Percentiles rank a stretch among this genome's conserved stretches.
phyloP scores from a whole-genome alignment of 2,888 invertebrate species.

The Enoplolaimus lenunculus region DNA sequence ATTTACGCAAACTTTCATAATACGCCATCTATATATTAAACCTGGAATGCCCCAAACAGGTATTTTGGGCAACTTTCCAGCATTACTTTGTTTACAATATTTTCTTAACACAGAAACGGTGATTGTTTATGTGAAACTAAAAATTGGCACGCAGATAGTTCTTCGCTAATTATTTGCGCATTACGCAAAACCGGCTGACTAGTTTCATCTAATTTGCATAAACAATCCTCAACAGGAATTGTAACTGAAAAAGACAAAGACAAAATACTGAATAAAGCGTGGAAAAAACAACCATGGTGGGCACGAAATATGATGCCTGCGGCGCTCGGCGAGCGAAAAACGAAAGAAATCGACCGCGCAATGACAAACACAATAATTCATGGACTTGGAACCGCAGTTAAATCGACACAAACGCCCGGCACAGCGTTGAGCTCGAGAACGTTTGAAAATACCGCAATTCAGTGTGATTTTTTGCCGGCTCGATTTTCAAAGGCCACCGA shows the following conservation, averaged over 20 bases:
- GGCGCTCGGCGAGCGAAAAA: neutral
- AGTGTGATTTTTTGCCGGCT: neutral
- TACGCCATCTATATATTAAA: too few relatives aligned
- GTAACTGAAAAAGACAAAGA: conserved; percentile 1
- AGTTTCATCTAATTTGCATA: too few relatives aligned
- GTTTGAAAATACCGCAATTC: neutral
- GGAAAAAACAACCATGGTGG: conserved; percentile 17
- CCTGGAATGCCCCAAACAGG: too few relatives aligned
- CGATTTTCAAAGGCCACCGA: neutral
- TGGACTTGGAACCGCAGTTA: conserved; percentile 11
- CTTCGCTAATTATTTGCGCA: too few relatives aligned
- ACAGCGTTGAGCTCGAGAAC: neutral
- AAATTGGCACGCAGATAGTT: too few relatives aligned
- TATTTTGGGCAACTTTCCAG: too few relatives aligned
- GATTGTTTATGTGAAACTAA: too few relatives aligned
- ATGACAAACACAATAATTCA: neutral
- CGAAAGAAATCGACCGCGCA: neutral
- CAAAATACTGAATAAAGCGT: neutral
- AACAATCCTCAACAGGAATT: too few relatives aligned
- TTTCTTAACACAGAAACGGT: too few relatives aligned
- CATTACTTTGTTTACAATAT: too few relatives aligned
- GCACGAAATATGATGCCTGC: neutral
- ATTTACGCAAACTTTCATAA: too few relatives aligned
- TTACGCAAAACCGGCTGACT: too few relatives aligned
- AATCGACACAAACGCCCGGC: conserved; percentile 7